Evolutionary conservation across 1,140 invertebrate genomes (phyloP), one percentile per base, ranked within the genome.

Genomic region (Lepidotrigona ventralis): DNA sequence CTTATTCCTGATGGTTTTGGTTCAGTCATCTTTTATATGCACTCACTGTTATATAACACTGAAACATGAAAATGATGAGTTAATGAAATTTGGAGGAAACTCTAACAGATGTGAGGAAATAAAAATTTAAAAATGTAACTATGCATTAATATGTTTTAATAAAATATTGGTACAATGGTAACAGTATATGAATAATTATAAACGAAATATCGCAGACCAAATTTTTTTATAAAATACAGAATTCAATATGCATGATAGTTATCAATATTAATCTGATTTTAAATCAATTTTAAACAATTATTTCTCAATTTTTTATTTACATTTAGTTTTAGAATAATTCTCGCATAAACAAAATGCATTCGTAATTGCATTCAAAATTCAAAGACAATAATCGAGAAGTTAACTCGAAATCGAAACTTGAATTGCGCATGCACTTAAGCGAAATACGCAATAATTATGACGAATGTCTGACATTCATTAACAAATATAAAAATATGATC

Each of bases 1-100:
- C 95, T 95, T 60, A 96, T 86, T 4, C 95, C 95, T 11, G 95
- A 95, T 80, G 90, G 87, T 46, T 92, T 92, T 46, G 71, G 60
- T 6, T 93, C 90, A 15, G 84, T 85, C 91, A 92, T 93, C 76
- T 72, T 91, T 39, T 54, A 19, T 74, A 84, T 33, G 2, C 71
- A 77, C 26, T 84, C 75, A 85, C 78, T 87, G 66, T 80, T 71
- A 87, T 79, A 68, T 83, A 73, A 68, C 81, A 83, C 86, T 88
- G 83, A 21, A 88, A 87, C 46, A 87, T 33, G 11, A 53, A 63
- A 84, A 81, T 77, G 29, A 76, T 17, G n/a, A 63, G 14, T 87
- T 81, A 74, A 5, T 75, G 68, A 79, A 84, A 83, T 56, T 26
- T 1, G 12, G 17, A 5, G 12, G 12, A 51, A 58, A 66, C 3